These are phyloP conservation scores for Limenitis arthemis DNA, from an alignment of 2,888 invertebrate genomes.

Conservation along the genomic window DNA sequence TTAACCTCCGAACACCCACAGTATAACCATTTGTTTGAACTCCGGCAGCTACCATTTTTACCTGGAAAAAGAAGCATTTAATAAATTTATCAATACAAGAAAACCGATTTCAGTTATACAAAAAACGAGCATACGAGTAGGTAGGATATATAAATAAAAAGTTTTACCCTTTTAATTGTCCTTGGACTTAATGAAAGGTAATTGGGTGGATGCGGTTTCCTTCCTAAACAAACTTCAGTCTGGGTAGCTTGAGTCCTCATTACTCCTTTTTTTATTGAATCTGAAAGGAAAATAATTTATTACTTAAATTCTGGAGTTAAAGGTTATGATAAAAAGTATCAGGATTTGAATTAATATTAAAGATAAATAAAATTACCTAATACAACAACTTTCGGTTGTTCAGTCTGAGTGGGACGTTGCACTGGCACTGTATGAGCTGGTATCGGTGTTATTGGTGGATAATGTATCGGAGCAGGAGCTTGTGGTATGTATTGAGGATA, in stretches of 20 bases:
- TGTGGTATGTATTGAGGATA: slow-evolving; percentile 51
- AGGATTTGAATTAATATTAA: not conserved
- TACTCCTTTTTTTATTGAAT: slow-evolving; percentile 85
- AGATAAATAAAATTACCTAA: slow-evolving; percentile 54
- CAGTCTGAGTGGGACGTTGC: slow-evolving; percentile 49
- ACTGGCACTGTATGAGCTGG: slow-evolving; percentile 38
- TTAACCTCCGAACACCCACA: slow-evolving; percentile 76
- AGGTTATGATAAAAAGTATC: not conserved
- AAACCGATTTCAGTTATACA: no score
- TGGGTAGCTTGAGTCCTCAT: slow-evolving; percentile 96
- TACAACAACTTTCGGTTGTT: slow-evolving; percentile 68
- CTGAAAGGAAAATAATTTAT: slow-evolving; percentile 52
- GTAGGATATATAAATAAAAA: not conserved
- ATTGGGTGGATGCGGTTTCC: slow-evolving; percentile 79
- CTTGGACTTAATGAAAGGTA: slow-evolving; percentile 84
- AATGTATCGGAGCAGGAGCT: slow-evolving; percentile 56
- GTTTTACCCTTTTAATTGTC: slow-evolving; percentile 81
- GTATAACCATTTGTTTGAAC: slow-evolving; percentile 89
- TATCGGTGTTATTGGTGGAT: slow-evolving; percentile 55
- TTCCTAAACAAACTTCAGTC: slow-evolving; percentile 82
- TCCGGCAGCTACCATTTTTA: slow-evolving; percentile 91
- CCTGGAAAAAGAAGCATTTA: slow-evolving; percentile 51
- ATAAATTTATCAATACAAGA: not conserved
- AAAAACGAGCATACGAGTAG: no score
- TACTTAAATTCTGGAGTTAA: not conserved